A percentile compares a stretch with the other conserved stretches of the same genome.
phyloP scores from a whole-genome alignment of 2,113 vertebrate species.

The Cacatua alba region DNA sequence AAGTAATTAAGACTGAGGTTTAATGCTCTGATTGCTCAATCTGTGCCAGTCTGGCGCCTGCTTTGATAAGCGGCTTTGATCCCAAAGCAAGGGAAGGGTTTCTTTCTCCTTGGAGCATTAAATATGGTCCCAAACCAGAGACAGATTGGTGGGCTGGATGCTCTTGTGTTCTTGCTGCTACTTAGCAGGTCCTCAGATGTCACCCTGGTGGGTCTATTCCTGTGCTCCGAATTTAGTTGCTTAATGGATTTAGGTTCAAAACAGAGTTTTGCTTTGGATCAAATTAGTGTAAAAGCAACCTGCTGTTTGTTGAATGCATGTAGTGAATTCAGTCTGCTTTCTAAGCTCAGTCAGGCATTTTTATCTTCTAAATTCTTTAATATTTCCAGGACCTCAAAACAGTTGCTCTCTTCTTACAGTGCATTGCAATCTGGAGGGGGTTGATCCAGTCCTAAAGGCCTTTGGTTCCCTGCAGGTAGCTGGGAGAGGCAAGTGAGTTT shows the following conservation, averaged over 20 bases:
- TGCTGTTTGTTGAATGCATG: neutral
- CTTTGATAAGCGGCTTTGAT: neutral
- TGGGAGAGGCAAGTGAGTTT: neutral
- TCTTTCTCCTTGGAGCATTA: neutral
- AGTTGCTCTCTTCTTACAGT: neutral
- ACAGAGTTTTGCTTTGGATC: neutral
- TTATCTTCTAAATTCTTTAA: neutral
- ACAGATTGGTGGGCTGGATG: neutral
- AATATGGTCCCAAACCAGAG: neutral
- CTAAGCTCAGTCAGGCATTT: neutral
- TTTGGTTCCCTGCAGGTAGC: neutral
- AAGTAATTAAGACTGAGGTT: neutral
- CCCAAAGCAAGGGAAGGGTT: neutral
- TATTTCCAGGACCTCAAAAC: neutral
- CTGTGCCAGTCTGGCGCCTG: neutral
- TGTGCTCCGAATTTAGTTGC: neutral
- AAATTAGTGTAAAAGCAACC: neutral
- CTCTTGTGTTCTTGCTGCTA: neutral
- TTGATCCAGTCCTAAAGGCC: neutral
- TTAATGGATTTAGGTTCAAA: neutral
- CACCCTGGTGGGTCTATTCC: neutral
- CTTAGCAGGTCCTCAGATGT: neutral
- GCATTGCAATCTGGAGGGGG: neutral
- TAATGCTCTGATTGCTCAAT: neutral
- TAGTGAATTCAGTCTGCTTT: neutral